These are phyloP conservation scores for Protonemura montana DNA, from an alignment of 2,888 invertebrate species.

Conservation along the genomic window DNA sequence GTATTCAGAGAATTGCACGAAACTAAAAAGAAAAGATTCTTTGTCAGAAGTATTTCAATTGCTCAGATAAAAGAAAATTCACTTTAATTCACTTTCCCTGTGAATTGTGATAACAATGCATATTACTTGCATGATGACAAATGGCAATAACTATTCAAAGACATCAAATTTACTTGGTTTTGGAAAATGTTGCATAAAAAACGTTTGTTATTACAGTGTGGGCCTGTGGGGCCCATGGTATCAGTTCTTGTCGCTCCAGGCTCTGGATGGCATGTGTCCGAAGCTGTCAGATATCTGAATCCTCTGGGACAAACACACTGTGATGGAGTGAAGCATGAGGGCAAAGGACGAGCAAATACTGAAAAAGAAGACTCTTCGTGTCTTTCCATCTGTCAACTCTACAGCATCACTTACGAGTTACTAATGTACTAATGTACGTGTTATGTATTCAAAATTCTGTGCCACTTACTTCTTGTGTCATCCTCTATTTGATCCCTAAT, in stretches of 20 bases:
- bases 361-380: slow-evolving; percentile 52
- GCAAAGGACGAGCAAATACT: slow-evolving; percentile 57
- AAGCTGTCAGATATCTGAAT: slow-evolving; percentile 56
- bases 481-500: slow-evolving; percentile 26
- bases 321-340: slow-evolving; percentile 59
- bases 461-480: not conserved
- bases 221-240: slow-evolving; percentile 60
- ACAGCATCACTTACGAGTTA: no score
- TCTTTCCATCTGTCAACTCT: slow-evolving; percentile 14
- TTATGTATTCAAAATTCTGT: not conserved
- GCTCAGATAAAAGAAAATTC: no score
- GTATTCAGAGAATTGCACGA: slow-evolving; percentile 77
- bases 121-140: no score
- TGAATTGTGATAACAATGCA: no score
- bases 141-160: no score
- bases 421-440: no score
- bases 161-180: no score
- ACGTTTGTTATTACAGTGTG: slow-evolving; percentile 54
- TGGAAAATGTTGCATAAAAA: no score
- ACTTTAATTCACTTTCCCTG: no score
- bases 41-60: no score
- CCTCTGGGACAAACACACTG: slow-evolving; percentile 61
- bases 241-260: slow-evolving; percentile 54
- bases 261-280: slow-evolving; percentile 57
- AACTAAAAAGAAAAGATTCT: slow-evolving; percentile 61